Evolutionary conservation across 64 coral and sea anemone species (phyloP), one percentile per base, ranked within the genome.

Genomic region (Stichodactyla helianthus): DNA sequence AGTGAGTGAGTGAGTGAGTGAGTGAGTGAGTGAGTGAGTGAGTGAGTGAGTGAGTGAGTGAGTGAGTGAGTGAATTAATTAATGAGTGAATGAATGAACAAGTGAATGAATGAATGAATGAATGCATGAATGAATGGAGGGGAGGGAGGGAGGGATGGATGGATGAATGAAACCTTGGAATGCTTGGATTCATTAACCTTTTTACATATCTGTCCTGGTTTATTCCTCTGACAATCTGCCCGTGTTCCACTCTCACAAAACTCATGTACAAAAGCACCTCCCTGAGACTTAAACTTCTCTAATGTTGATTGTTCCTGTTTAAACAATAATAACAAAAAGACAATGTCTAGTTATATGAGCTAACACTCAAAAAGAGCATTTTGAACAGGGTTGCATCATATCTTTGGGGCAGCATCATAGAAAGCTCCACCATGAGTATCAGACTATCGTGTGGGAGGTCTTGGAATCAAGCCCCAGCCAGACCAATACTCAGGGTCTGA

Each of bases 181-280:
- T 71, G 17, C 19, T 13, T 50, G 76, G 13, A 26, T 26, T 57
- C n/a, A 9, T 16, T 86, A 62, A 98, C 97, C 82, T 99, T 99
- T 68, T 90, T 99, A 44, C 97, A 99, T n/a, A 82, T 63, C 28
- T 95, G 85, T 16, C 85, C 52, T 18, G 19, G 71, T 27, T 88
- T 88, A 71, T 95, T 99, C 28, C 62, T 95, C 25, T 82, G 85
- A 61, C 97, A 99, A 54, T 99, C 97, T 86, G 67, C 97, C 74
- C 93, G 86, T 78, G 97, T 99, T 55, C 97, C 97, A 86, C 95
- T 93, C 84, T 99, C 97, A 88, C 97, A 99, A 52, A 99, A 99
- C 58, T 99, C 97, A 77, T 99, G 97, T 23, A 99, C 97, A 90
- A 92, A 95, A 44, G 97, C 97, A 51, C 97, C 97, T 59, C 97